Evolutionary conservation across 1,140 invertebrate genomes (phyloP).

Genomic region (Brachionus sp.): DNA sequence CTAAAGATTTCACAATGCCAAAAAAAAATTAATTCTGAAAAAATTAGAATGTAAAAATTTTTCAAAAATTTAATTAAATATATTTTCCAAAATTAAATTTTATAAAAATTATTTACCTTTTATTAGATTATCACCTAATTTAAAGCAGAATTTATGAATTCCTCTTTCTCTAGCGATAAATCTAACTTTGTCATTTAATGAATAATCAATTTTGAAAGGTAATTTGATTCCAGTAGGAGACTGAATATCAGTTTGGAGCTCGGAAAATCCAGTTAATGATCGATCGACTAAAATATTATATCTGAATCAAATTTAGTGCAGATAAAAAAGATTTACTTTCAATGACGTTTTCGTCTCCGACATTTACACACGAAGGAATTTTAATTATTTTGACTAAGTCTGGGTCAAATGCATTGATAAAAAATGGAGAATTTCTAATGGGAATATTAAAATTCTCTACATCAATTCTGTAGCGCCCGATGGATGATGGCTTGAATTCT

Average conservation of each 20-base stretch:
- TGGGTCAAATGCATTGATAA: constrained; percentile 56
- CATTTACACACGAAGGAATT: constrained; percentile 57
- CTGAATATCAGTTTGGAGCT: constrained; percentile 94
- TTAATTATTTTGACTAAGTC: constrained; percentile 52
- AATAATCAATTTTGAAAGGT: constrained; percentile 37
- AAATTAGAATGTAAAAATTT: no score
- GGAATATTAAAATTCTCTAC: constrained; percentile 17
- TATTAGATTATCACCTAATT: constrained; percentile 74
- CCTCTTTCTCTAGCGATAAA: constrained; percentile 53
- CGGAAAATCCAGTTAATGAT: constrained; percentile 88
- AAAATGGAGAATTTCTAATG: constrained; percentile 51
- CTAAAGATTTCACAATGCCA: no score
- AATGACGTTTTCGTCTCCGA: constrained; percentile 51
- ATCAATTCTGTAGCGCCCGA: constrained; percentile 11
- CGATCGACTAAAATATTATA: constrained; percentile 70
- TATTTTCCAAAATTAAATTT: no score
- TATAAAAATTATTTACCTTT: constrained; percentile 50
- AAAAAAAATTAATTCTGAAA: no score
- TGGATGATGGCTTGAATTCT: background rate
- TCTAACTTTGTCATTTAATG: constrained; percentile 50
- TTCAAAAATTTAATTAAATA: no score
- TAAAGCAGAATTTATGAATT: constrained; percentile 74
- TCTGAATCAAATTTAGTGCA: background rate
- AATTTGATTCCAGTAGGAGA: constrained; percentile 78
- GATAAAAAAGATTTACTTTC: background rate